Conservation (phyloP, 2,888 invertebrate species). For the Laspeyria flexula region DNA sequence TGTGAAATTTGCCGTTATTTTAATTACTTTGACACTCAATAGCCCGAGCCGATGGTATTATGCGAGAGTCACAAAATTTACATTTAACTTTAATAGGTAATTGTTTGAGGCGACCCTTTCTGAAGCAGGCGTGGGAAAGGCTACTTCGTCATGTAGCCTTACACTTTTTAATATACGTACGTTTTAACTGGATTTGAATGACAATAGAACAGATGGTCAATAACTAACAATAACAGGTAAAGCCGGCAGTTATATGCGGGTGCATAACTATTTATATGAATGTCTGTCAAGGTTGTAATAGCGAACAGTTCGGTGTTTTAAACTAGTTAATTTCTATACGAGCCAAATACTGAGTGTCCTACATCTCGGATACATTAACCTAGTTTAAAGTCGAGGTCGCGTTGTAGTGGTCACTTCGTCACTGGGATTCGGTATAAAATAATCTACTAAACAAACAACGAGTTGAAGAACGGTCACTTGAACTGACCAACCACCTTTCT, state of each 20-base stretch:
- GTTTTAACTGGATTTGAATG: constrained; percentile 34
- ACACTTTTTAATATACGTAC: constrained; percentile 23
- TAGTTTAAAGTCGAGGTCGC: constrained; percentile 71
- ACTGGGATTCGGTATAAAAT: constrained; percentile 50
- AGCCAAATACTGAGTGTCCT: constrained; percentile 67
- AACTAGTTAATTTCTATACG: constrained; percentile 59
- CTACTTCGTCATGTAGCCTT: constrained; percentile 18
- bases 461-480: constrained; percentile 28
- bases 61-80: constrained; percentile 28
- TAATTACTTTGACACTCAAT: constrained; percentile 23
- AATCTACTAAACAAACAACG: constrained; percentile 14
- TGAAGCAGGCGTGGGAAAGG: constrained; percentile 39
- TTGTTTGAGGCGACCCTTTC: constrained; percentile 32
- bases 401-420: constrained; percentile 62
- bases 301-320: constrained; percentile 46
- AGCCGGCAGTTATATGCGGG: constrained; percentile 46
- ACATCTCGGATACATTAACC: constrained; percentile 78
- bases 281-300: constrained; percentile 65
- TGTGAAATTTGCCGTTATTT: constrained; percentile 13
- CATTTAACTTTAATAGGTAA: constrained; percentile 36
- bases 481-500: neutral
- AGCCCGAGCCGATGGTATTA: constrained; percentile 27
- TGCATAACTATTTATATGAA: constrained; percentile 55
- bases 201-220: constrained; percentile 45
- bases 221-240: constrained; percentile 42